Conservation (phyloP, 1,140 invertebrate genomes). For the Drosophila watanabei region DNA sequence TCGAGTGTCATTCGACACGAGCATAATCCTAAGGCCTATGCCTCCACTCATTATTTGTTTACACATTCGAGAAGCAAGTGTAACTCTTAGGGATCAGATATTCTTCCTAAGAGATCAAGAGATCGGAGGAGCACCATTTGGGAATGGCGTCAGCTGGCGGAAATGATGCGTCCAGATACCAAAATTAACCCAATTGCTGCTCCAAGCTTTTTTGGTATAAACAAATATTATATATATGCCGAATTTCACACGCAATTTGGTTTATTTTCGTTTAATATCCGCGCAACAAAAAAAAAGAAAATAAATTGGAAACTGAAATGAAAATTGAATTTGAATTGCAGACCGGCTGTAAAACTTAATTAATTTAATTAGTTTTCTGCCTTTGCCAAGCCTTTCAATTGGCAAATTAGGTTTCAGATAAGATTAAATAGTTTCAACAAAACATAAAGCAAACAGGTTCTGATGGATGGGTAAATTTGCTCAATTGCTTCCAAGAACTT, state of each 20-base stretch:
- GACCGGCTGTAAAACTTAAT: constrained; percentile 35
- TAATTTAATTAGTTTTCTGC: constrained; percentile 59
- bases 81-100: constrained; percentile 14
- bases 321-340: constrained; percentile 43
- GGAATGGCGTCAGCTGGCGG: constrained; percentile 74
- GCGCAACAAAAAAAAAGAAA: constrained; percentile 7
- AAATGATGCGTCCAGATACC: constrained; percentile 72
- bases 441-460: neutral
- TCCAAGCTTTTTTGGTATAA: constrained; percentile 64
- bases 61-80: constrained; percentile 42
- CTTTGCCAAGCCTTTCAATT: constrained; percentile 41
- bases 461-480: constrained; percentile 22
- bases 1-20: constrained; percentile 55
- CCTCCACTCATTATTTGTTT: constrained; percentile 35
- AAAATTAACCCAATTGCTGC: constrained; percentile 48
- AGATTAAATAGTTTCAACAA: constrained; percentile 36
- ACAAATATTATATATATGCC: constrained; percentile 45
- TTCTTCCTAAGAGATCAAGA: constrained; percentile 7
- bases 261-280: constrained; percentile 61
- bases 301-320: constrained; percentile 34
- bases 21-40: constrained; percentile 43
- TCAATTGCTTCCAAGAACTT: constrained; percentile 10
- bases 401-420: constrained; percentile 39
- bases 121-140: constrained; percentile 24
- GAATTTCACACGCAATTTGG: constrained; percentile 75